phyloP scores from a whole-genome alignment of 1,140 invertebrate species.

The Leptinotarsa lineolata region DNA sequence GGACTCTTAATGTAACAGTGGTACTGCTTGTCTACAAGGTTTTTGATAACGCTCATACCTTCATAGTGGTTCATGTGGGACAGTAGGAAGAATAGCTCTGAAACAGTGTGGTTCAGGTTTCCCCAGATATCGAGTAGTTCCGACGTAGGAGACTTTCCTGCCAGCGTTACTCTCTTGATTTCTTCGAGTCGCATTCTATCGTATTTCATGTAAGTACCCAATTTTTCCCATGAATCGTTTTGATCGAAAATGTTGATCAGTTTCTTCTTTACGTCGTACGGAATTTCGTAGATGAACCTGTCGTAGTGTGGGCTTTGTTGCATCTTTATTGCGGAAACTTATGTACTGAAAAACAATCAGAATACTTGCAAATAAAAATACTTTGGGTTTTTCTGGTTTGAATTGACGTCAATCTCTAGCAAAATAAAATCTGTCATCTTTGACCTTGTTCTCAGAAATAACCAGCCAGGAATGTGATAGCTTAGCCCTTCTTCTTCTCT shows the following conservation, averaged over 20 bases:
- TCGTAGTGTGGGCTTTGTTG: background rate
- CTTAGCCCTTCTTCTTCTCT: too few species aligned
- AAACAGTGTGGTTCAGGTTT: slow-evolving; percentile 76
- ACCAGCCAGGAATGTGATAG: too few species aligned
- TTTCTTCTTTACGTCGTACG: slow-evolving; percentile 67
- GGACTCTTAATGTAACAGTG: slow-evolving; percentile 59
- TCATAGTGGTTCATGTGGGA: slow-evolving; percentile 71
- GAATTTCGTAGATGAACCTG: slow-evolving; percentile 69
- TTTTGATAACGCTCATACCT: slow-evolving; percentile 69
- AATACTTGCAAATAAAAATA: background rate
- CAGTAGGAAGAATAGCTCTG: slow-evolving; percentile 74
- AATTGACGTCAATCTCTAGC: too few species aligned
- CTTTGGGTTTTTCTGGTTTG: too few species aligned
- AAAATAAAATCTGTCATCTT: too few species aligned
- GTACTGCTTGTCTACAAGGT: slow-evolving; percentile 65
- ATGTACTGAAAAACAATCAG: background rate
- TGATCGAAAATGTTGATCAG: slow-evolving; percentile 78
- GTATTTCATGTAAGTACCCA: slow-evolving; percentile 61
- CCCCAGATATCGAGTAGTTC: slow-evolving; percentile 78
- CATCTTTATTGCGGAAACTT: background rate
- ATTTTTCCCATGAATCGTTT: slow-evolving; percentile 78
- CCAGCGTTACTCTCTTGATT: slow-evolving; percentile 45
- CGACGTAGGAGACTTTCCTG: slow-evolving; percentile 71
- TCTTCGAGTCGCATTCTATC: slow-evolving; percentile 62
- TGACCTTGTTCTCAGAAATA: too few species aligned